These are phyloP conservation scores for Anniella stebbinsi DNA, from an alignment of 2,797 vertebrate species.

Conservation along the genomic window DNA sequence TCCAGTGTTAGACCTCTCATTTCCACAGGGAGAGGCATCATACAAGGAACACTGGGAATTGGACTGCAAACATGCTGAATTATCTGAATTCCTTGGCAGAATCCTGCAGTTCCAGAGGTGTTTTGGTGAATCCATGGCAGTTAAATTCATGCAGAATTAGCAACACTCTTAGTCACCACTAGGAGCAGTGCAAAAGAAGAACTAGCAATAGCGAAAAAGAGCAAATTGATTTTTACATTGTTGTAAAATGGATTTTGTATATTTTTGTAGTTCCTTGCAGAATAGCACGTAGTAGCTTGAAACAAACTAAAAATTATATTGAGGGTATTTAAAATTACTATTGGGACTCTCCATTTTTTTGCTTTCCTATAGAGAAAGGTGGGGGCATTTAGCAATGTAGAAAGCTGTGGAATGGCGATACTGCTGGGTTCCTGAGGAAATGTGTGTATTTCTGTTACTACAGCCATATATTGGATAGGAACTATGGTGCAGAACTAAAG, in stretches of 20 bases:
- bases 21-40: no score
- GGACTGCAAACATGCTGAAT: neutral
- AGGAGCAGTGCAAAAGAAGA: neutral
- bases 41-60: neutral
- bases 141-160: neutral
- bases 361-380: neutral
- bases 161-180: neutral
- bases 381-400: neutral
- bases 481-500: neutral
- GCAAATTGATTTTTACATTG: neutral
- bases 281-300: neutral
- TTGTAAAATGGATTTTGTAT: neutral
- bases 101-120: neutral
- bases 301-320: neutral
- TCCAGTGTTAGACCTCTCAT: no score
- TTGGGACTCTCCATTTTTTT: neutral
- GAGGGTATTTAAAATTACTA: neutral
- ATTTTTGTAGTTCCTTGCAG: neutral
- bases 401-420: neutral
- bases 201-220: neutral
- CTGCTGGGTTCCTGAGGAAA: neutral
- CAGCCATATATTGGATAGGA: neutral
- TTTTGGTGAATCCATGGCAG: neutral
- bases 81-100: neutral
- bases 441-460: neutral